Evolutionary conservation across 2,888 invertebrate species (phyloP), one percentile per base, ranked within the genome.

Genomic region (Hypolimnas misippus): DNA sequence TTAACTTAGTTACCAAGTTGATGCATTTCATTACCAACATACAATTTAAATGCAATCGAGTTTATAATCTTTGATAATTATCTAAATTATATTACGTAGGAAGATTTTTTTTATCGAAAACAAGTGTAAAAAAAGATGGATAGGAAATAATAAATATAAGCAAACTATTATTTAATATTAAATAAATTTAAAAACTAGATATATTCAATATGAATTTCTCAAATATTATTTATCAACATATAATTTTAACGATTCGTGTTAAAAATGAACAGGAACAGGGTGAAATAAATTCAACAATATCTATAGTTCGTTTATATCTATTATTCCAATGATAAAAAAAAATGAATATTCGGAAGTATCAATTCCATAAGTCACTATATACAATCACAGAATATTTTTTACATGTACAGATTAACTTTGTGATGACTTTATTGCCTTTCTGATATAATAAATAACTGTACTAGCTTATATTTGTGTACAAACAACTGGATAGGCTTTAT

Each of bases 401-500:
- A 59, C 56, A 65, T 25, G 19, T 62, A 64, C 50, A 59, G 19
- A 57, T 53, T 25, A 17, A 46, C 19, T 33, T 55, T 65, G 65
- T 66, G 67, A 68, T 69, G 62, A 57, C 44, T 33, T 63, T 63
- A 67, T 63, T 69, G 65, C 63, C 56, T 44, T 63, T n/a, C n/a
- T 51, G 35, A 51, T 14, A 31, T 53, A 56, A 60, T 63, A 63
- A 63, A 63, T 59, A 56, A 63, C 59, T 63, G 55, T 63, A 63
- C 56, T 59, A 56, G 21, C 42, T 19, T 55, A 60, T 19, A 29
- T 3, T 46, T 29, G 29, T 49, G 16, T 38, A 38, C 38, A 50
- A 25, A 46, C 3, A 17, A 17, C 44, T 46, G 10, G 19, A 12
- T 4, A 46, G 12, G 17, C n/a, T 46, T 12, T 17, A 46, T 46